Percentiles rank a stretch among this genome's conserved stretches.
Evolutionary conservation across 2,888 invertebrate genomes (phyloP).

Genomic region (Hartigia nigra): DNA sequence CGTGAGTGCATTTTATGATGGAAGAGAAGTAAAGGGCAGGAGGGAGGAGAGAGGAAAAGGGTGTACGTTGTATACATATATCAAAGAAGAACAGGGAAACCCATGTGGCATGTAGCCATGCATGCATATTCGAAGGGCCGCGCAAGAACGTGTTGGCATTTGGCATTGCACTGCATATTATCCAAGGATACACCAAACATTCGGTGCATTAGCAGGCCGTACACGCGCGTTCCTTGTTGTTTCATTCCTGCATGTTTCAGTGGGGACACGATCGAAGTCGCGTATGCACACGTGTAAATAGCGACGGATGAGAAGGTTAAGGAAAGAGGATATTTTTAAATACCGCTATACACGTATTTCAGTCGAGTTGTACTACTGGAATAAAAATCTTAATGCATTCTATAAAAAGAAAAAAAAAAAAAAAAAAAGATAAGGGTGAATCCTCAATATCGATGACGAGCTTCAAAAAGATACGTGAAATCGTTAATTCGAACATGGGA

Average conservation of each 20-base stretch:
- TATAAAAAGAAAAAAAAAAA: too few species aligned
- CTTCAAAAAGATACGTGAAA: neutral
- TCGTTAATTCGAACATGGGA: neutral
- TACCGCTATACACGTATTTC: too few species aligned
- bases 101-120: slow-evolving; percentile 14
- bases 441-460: neutral
- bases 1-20: neutral
- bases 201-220: slow-evolving; percentile 50
- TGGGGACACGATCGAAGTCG: slow-evolving; percentile 15
- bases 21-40: slow-evolving; percentile 8
- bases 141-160: slow-evolving; percentile 53
- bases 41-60: slow-evolving; percentile 4
- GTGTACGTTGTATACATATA: neutral
- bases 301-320: neutral
- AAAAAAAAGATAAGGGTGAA: too few species aligned
- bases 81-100: neutral
- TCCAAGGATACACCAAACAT: slow-evolving; percentile 61
- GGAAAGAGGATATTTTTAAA: neutral
- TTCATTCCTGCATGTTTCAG: slow-evolving; percentile 46
- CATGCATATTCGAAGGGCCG: slow-evolving; percentile 28
- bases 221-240: slow-evolving; percentile 53
- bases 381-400: too few species aligned
- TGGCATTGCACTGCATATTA: slow-evolving; percentile 62
- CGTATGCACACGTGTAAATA: neutral
- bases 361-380: too few species aligned